Conservation (phyloP, 2,797 vertebrate genomes). For the Micrastur ruficollis region DNA sequence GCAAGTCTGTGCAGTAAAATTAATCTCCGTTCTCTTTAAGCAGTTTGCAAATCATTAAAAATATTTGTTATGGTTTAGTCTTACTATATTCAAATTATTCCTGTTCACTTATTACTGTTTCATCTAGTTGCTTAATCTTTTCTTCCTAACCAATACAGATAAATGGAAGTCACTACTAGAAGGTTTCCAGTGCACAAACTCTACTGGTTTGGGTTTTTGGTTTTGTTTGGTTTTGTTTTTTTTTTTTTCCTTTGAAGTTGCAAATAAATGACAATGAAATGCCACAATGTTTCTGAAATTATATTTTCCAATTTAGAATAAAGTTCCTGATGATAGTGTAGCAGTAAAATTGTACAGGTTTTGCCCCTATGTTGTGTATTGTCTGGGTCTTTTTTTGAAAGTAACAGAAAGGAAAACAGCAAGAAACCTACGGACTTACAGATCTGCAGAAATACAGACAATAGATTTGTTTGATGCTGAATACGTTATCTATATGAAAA, state of each 20-base stretch:
- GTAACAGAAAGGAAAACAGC: background rate
- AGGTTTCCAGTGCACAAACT: background rate
- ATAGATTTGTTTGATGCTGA: background rate
- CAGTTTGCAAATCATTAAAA: background rate
- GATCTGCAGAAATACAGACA: background rate
- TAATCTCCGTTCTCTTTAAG: background rate
- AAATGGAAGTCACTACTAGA: background rate
- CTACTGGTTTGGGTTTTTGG: rapidly evolving
- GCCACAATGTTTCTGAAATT: background rate
- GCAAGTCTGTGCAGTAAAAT: rapidly evolving
- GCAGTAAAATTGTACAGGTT: background rate
- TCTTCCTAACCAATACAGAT: background rate
- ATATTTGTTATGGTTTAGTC: background rate
- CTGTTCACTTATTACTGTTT: background rate
- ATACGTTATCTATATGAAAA: background rate
- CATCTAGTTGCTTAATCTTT: background rate
- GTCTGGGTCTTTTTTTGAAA: background rate
- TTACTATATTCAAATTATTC: background rate
- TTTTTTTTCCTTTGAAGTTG: background rate
- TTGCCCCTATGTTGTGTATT: background rate
- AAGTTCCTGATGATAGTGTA: background rate
- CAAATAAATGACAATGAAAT: background rate
- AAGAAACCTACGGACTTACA: rapidly evolving
- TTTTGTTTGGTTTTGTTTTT: background rate
- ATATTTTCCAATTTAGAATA: background rate